Percentiles rank a stretch among this genome's conserved stretches.
phyloP scores from a whole-genome alignment of 2,888 invertebrate species.

The Candidula unifasciata region DNA sequence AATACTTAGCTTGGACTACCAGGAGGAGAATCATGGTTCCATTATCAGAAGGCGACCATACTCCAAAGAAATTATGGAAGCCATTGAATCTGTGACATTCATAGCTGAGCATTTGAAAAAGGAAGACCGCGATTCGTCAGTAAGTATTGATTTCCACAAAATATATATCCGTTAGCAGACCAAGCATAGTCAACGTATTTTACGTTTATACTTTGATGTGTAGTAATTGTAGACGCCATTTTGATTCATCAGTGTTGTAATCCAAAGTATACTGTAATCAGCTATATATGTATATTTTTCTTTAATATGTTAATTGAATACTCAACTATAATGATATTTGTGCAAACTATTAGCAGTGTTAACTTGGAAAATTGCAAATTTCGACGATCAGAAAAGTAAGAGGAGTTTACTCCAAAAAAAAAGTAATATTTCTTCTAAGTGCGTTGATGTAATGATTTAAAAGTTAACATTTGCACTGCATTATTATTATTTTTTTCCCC shows the following conservation, averaged over 20 bases:
- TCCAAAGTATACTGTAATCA: neutral
- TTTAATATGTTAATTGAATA: too few species aligned
- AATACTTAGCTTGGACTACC: constrained; percentile 31
- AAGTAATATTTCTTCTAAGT: too few species aligned
- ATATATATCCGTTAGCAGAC: neutral
- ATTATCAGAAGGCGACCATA: constrained; percentile 49
- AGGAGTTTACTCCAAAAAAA: too few species aligned
- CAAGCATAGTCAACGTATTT: neutral
- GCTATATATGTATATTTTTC: too few species aligned
- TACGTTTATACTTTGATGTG: neutral
- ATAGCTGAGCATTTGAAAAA: constrained; percentile 98
- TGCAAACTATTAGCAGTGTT: too few species aligned
- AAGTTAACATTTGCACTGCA: too few species aligned
- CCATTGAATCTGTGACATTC: constrained; percentile 95
- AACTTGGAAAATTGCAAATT: too few species aligned
- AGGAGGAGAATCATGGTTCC: constrained; percentile 34
- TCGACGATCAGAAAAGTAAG: too few species aligned
- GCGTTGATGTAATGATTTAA: too few species aligned
- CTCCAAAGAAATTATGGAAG: constrained; percentile 89
- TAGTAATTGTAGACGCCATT: neutral
- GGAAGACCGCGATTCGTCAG: constrained; percentile 82
- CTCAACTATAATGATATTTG: too few species aligned
- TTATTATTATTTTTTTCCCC: too few species aligned
- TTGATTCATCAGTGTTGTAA: constrained; percentile 12
- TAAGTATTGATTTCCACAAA: constrained; percentile 45